phyloP scores from a whole-genome alignment of 2,113 vertebrate genomes.

The Oncorhynchus masou region DNA sequence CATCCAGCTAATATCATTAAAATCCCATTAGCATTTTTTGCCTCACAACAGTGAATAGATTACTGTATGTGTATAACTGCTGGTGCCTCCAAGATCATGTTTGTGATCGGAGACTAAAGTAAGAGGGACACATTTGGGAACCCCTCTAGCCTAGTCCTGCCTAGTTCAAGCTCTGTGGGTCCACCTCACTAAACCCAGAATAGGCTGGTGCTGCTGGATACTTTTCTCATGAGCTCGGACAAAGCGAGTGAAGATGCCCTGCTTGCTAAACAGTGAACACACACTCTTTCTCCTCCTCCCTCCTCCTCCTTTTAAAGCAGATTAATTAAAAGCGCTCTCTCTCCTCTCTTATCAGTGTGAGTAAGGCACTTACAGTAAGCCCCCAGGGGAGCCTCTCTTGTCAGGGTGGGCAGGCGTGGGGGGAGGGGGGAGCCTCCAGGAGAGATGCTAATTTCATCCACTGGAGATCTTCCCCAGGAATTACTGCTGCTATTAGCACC shows the following conservation, averaged over 20 bases:
- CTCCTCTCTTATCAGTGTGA: constrained; percentile 55
- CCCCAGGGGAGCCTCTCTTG: constrained; percentile 34
- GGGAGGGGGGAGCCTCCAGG: constrained; percentile 20
- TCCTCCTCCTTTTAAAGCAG: constrained; percentile 43
- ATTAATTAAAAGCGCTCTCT: constrained; percentile 68
- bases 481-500: constrained; percentile 6
- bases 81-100: neutral
- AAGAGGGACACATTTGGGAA: neutral
- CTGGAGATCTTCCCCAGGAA: constrained; percentile 37
- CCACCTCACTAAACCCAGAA: no score
- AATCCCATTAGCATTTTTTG: constrained; percentile 29
- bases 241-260: constrained; percentile 8
- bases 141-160: neutral
- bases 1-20: constrained; percentile 44
- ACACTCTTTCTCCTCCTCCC: neutral
- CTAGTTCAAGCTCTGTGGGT: no score
- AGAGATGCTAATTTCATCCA: constrained; percentile 60
- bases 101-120: neutral
- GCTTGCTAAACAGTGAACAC: neutral
- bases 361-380: constrained; percentile 61
- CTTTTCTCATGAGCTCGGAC: constrained; percentile 13
- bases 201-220: neutral
- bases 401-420: constrained; percentile 29
- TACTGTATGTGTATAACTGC: no score
- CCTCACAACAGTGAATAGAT: neutral